phyloP scores from a whole-genome alignment of 2,888 invertebrate genomes.

The Antheraea yamamai region DNA sequence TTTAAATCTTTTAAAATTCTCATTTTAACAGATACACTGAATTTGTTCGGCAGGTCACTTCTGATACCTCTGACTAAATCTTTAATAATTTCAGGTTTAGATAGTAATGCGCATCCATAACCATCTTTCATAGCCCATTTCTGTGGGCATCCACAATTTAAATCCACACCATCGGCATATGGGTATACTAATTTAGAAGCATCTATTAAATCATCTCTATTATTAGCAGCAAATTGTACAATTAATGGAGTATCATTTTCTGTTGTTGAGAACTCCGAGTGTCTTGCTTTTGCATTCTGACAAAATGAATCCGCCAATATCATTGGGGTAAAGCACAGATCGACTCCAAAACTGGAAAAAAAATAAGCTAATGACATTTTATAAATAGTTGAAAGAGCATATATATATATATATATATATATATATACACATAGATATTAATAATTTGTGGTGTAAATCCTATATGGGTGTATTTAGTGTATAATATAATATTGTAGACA shows the following conservation, averaged over 20 bases:
- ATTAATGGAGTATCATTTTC: constrained; percentile 91
- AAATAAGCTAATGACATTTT: constrained; percentile 22
- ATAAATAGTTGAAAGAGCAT: neutral
- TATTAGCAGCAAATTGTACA: constrained; percentile 97
- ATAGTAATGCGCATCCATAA: constrained; percentile 92
- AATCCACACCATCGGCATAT: constrained; percentile 94
- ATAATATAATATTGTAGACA: no score
- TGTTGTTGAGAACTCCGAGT: constrained; percentile 90
- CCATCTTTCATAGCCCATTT: constrained; percentile 96
- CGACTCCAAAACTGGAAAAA: constrained; percentile 88
- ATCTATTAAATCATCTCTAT: constrained; percentile 89
- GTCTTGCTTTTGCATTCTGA: constrained; percentile 92
- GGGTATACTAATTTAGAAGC: constrained; percentile 92
- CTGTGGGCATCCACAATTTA: constrained; percentile 99
- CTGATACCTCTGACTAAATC: constrained; percentile 90
- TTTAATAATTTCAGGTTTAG: constrained; percentile 90
- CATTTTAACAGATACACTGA: constrained; percentile 96
- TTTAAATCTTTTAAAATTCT: constrained; percentile 87
- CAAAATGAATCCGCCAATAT: constrained; percentile 97
- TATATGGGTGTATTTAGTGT: no score
- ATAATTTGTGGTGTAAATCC: neutral
- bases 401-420: neutral
- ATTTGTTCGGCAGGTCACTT: constrained; percentile 86
- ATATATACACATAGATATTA: neutral
- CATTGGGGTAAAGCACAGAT: constrained; percentile 98